Conservation (phyloP, 2,113 vertebrate species). For the Leuciscus idus region DNA sequence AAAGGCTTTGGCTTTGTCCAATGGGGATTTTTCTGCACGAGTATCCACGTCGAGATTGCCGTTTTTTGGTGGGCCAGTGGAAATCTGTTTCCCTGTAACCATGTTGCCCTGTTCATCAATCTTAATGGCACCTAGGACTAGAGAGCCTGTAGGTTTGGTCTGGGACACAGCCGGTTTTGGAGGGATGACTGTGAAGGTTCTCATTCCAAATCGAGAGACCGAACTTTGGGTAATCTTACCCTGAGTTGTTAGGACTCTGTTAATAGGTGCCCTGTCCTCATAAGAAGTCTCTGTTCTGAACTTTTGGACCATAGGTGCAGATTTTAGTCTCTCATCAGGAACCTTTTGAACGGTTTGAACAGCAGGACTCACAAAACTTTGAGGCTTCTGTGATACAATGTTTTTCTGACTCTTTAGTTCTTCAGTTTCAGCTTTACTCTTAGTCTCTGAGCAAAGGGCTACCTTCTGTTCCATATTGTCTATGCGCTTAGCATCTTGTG, state of each 20-base stretch:
- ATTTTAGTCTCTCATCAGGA: neutral
- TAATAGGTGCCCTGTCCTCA: slow-evolving; percentile 50
- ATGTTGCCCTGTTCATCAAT: slow-evolving; percentile 95
- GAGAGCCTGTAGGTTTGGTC: slow-evolving; percentile 67
- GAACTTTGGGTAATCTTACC: slow-evolving; percentile 70
- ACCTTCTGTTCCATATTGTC: slow-evolving; percentile 9
- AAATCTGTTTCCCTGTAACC: slow-evolving; percentile 65
- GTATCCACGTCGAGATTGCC: neutral
- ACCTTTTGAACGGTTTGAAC: slow-evolving; percentile 14
- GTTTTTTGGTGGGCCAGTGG: neutral
- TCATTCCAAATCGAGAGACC: slow-evolving; percentile 84
- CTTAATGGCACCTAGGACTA: slow-evolving; percentile 84
- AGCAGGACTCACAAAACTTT: slow-evolving; percentile 15
- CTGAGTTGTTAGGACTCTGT: slow-evolving; percentile 64
- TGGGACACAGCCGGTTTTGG: slow-evolving; percentile 78
- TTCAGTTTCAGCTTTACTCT: slow-evolving; percentile 22
- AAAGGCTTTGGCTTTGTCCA: slow-evolving; percentile 83
- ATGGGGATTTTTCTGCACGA: slow-evolving; percentile 65
- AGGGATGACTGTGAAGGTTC: slow-evolving; percentile 92
- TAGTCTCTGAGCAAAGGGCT: neutral
- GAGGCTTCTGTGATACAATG: neutral
- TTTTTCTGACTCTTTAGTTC: neutral
- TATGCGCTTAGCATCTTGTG: slow-evolving; percentile 28
- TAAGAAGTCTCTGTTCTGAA: slow-evolving; percentile 28
- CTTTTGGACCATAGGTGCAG: neutral